phyloP scores from a whole-genome alignment of 2,888 invertebrate species.

The Tipula confusa region DNA sequence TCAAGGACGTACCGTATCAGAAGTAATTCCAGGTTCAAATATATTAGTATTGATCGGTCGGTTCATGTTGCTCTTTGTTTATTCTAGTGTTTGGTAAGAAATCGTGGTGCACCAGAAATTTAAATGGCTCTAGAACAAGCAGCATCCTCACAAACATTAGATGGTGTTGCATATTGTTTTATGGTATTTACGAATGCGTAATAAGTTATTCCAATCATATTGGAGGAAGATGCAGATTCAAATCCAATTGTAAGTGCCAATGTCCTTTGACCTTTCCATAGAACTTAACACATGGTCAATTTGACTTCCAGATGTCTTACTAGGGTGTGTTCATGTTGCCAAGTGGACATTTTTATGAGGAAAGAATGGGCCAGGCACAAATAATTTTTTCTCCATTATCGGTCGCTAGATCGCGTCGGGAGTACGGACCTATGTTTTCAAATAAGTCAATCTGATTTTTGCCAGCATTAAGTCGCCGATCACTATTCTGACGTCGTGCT shows the following conservation, averaged over 20 bases:
- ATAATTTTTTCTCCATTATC: too few relatives aligned
- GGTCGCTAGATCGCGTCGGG: too few relatives aligned
- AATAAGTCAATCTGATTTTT: too few relatives aligned
- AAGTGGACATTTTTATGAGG: too few relatives aligned
- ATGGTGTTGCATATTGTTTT: constrained; percentile 92
- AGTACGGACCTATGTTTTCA: too few relatives aligned
- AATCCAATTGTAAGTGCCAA: constrained; percentile 91
- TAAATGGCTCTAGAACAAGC: constrained; percentile 83
- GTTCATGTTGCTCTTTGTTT: constrained; percentile 87
- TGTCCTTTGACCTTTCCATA: too few relatives aligned
- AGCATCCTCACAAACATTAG: constrained; percentile 73
- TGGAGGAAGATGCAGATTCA: constrained; percentile 83
- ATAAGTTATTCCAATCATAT: constrained; percentile 86
- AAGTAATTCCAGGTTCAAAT: constrained; percentile 81
- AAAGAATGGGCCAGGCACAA: too few relatives aligned
- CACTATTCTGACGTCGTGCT: too few relatives aligned
- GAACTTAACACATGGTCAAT: too few relatives aligned
- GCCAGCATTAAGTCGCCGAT: too few relatives aligned
- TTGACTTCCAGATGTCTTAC: too few relatives aligned
- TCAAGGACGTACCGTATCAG: constrained; percentile 86
- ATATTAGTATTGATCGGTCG: constrained; percentile 85
- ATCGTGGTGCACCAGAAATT: constrained; percentile 93
- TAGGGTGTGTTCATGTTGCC: too few relatives aligned
- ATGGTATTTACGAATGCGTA: constrained; percentile 93
- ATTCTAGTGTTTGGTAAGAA: constrained; percentile 92